phyloP scores from a whole-genome alignment of 1,140 invertebrate genomes.

The Cotesia typhae region DNA sequence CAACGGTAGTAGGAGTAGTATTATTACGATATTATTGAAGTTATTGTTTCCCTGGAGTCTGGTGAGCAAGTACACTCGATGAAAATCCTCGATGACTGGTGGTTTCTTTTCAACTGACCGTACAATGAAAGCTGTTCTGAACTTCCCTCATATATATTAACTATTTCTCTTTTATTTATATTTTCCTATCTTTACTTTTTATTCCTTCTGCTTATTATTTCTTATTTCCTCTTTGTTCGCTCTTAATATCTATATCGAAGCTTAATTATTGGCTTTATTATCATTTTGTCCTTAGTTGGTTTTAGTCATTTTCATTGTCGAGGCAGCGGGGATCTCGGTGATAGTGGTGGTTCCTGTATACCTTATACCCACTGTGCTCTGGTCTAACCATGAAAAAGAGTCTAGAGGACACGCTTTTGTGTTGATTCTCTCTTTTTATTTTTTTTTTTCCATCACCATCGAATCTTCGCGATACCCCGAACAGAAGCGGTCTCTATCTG shows the following conservation, averaged over 20 bases:
- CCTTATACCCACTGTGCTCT: neutral
- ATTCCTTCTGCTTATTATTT: too few relatives aligned
- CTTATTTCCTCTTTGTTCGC: neutral
- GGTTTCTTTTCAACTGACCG: slow-evolving; percentile 32
- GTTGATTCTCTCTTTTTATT: neutral
- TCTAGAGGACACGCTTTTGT: slow-evolving; percentile 7
- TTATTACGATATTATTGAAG: slow-evolving; percentile 10
- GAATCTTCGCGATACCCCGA: neutral
- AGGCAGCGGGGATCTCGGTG: too few relatives aligned
- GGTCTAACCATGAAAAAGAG: too few relatives aligned
- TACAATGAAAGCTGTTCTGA: slow-evolving; percentile 36
- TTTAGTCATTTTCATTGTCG: too few relatives aligned
- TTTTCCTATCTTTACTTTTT: neutral
- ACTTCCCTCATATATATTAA: slow-evolving; percentile 3
- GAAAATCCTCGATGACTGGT: slow-evolving; percentile 6
- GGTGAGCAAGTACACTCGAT: too few relatives aligned
- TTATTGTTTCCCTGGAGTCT: slow-evolving; percentile 39
- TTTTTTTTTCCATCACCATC: slow-evolving; percentile 3
- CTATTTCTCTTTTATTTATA: neutral
- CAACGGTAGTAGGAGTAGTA: slow-evolving; percentile 4
- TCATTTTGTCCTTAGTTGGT: slow-evolving; percentile 33
- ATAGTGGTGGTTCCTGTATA: neutral
- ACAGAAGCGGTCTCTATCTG: too few relatives aligned
- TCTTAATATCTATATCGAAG: slow-evolving; percentile 19
- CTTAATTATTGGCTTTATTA: slow-evolving; percentile 43